These are phyloP conservation scores for Cephus spinipes DNA, from an alignment of 2,888 invertebrate genomes.

Conservation along the genomic window DNA sequence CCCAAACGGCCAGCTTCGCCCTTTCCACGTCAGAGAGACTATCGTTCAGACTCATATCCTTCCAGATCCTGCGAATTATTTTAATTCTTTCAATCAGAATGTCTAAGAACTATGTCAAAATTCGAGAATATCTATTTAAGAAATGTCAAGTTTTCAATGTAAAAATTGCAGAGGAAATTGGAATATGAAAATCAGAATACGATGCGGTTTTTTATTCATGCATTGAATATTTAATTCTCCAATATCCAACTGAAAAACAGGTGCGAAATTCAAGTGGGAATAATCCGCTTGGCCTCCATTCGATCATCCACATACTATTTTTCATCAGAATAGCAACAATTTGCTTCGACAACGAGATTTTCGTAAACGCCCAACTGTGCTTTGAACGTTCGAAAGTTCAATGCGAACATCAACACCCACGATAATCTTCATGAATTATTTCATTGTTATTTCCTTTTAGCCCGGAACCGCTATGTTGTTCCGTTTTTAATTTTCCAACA, in stretches of 20 bases:
- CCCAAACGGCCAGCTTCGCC: slow-evolving; percentile 97
- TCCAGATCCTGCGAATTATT: slow-evolving; percentile 85
- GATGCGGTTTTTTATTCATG: neutral
- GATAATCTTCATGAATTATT: neutral
- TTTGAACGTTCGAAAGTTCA: neutral
- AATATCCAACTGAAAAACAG: neutral
- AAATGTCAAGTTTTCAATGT: neutral
- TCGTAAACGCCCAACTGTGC: neutral
- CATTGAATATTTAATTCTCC: neutral
- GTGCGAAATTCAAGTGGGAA: neutral
- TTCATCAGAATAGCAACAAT: neutral
- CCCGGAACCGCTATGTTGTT: neutral
- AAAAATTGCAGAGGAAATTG: neutral
- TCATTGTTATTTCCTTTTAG: neutral
- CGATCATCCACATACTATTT: neutral
- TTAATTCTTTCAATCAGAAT: neutral
- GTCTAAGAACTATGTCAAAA: neutral
- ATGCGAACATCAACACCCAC: neutral
- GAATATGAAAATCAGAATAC: neutral
- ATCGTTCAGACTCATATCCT: slow-evolving; percentile 96
- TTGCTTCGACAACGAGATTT: neutral
- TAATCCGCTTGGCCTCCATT: neutral
- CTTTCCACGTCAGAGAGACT: slow-evolving; percentile 89
- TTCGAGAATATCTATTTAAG: neutral
- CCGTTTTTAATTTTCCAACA: neutral